These are phyloP conservation scores for Chydorus sphaericus DNA, from an alignment of 2,888 invertebrate genomes.

Conservation along the genomic window DNA sequence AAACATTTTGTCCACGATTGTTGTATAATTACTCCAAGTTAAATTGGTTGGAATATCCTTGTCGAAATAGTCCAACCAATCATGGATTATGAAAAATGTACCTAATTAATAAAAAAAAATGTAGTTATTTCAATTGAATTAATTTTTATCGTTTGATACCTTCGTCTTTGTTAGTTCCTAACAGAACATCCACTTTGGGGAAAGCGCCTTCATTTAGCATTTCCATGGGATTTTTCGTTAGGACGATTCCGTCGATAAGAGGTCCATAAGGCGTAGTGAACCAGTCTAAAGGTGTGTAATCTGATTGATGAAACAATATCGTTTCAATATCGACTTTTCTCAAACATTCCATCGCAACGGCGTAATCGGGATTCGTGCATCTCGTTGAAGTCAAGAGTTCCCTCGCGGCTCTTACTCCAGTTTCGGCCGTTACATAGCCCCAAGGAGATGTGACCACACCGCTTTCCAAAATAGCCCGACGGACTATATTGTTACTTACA, in stretches of 20 bases:
- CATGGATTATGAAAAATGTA: conserved; percentile 82
- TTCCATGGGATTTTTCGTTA: conserved; percentile 72
- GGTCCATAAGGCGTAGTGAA: conserved; percentile 81
- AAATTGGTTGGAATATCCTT: conserved; percentile 72
- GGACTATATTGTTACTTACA: conserved; percentile 65
- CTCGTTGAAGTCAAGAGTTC: conserved; percentile 71
- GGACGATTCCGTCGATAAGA: conserved; percentile 75
- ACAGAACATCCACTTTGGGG: conserved; percentile 72
- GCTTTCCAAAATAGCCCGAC: conserved; percentile 83
- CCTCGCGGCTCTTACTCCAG: conserved; percentile 55
- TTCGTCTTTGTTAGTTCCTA: conserved; percentile 91
- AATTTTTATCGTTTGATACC: conserved; percentile 42
- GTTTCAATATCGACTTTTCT: conserved; percentile 73
- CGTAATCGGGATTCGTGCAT: conserved; percentile 51
- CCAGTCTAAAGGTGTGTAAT: conserved; percentile 74
- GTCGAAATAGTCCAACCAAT: conserved; percentile 79
- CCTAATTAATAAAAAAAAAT: conserved; percentile 39
- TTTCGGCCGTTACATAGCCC: conserved; percentile 83
- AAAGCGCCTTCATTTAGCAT: conserved; percentile 70
- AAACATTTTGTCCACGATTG: conserved; percentile 72
- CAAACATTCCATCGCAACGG: conserved; percentile 73
- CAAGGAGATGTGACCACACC: conserved; percentile 90
- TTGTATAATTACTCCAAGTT: conserved; percentile 67
- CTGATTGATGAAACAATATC: conserved; percentile 79
- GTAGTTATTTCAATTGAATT: not conserved